phyloP scores from a whole-genome alignment of 2,888 invertebrate species.

The Ophonus ardosiacus region DNA sequence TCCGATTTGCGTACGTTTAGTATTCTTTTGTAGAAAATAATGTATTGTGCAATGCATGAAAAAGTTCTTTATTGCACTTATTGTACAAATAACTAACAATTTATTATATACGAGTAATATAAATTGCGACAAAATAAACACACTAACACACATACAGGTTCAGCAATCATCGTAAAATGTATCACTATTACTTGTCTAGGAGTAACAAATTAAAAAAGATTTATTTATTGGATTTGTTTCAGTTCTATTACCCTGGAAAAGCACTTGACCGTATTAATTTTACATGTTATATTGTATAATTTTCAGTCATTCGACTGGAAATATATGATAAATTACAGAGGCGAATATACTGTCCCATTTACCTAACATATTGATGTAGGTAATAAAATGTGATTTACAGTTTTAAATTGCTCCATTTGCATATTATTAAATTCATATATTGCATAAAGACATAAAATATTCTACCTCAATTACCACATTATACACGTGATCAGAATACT shows the following conservation, averaged over 20 bases:
- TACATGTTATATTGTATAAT: not conserved
- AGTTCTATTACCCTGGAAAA: not conserved
- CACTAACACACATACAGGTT: too few relatives aligned
- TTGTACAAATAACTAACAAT: too few relatives aligned
- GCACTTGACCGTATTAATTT: not conserved
- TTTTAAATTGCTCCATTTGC: not conserved
- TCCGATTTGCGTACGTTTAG: too few relatives aligned
- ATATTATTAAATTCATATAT: not conserved
- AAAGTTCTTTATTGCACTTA: too few relatives aligned
- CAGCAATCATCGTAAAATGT: too few relatives aligned
- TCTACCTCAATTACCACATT: not conserved
- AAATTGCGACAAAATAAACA: too few relatives aligned
- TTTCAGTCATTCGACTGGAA: not conserved
- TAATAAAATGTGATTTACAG: constrained; percentile 23
- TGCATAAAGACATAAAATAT: not conserved
- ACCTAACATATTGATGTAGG: not conserved
- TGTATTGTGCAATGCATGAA: too few relatives aligned
- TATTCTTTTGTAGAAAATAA: too few relatives aligned
- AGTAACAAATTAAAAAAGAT: too few relatives aligned
- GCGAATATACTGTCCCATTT: not conserved
- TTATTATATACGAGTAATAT: too few relatives aligned
- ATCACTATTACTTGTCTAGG: too few relatives aligned
- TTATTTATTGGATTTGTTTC: not conserved
- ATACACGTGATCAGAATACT: not conserved
- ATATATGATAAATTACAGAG: not conserved